Evolutionary conservation across 1,140 invertebrate genomes (phyloP).

Genomic region (Goniozus legneri): DNA sequence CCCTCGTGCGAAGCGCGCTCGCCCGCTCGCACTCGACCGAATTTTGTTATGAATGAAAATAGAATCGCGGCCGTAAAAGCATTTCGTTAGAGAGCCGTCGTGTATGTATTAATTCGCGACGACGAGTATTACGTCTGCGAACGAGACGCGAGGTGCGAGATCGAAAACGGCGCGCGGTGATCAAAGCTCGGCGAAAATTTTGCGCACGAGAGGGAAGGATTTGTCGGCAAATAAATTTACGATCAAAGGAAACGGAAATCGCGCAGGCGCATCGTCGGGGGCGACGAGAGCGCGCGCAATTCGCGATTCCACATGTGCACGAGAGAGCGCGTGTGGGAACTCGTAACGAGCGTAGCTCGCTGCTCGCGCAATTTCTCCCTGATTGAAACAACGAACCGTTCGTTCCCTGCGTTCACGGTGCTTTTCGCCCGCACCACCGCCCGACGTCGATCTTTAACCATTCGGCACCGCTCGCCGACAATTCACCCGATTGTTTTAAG

Average conservation of each 20-base stretch:
- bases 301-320: slow-evolving; percentile 2
- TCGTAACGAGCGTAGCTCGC: not conserved
- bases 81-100: too few relatives aligned
- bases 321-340: too few relatives aligned
- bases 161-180: slow-evolving; percentile 4
- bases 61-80: too few relatives aligned
- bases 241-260: not conserved
- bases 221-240: not conserved
- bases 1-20: too few relatives aligned
- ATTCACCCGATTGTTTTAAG: too few relatives aligned
- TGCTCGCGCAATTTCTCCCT: slow-evolving; percentile 3
- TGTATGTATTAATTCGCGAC: too few relatives aligned
- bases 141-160: slow-evolving; percentile 1
- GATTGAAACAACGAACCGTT: slow-evolving; percentile 1
- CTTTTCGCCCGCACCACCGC: not conserved
- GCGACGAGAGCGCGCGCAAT: slow-evolving; percentile 10
- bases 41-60: too few relatives aligned
- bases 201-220: not conserved
- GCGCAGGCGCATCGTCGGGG: not conserved
- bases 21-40: too few relatives aligned
- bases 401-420: not conserved
- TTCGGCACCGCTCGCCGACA: too few relatives aligned
- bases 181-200: not conserved
- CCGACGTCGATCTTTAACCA: not conserved
- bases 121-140: too few relatives aligned